These are phyloP conservation scores for Drosophila bocqueti DNA, from an alignment of 1,140 invertebrate genomes.

Conservation along the genomic window DNA sequence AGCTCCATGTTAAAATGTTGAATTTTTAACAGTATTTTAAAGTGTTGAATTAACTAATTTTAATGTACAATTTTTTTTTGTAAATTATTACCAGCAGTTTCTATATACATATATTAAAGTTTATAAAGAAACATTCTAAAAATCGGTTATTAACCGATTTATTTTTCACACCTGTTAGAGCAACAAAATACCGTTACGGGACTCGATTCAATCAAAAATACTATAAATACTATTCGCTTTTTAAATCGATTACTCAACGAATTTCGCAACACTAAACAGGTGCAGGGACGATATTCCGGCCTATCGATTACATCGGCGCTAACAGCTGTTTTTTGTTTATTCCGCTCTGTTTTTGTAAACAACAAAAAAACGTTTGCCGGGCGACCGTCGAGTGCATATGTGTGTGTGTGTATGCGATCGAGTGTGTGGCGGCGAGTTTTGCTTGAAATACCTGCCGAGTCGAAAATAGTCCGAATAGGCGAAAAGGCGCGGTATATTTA, in stretches of 20 bases:
- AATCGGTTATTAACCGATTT: not conserved
- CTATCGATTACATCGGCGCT: slow-evolving; percentile 2
- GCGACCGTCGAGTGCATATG: slow-evolving; percentile 10
- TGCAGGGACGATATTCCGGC: not conserved
- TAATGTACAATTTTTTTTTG: not conserved
- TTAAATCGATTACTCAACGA: not conserved
- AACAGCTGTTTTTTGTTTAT: slow-evolving; percentile 27
- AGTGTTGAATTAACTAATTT: no score
- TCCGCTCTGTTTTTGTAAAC: slow-evolving; percentile 32
- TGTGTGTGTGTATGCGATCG: slow-evolving; percentile 18
- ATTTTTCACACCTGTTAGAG: not conserved
- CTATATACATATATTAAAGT: not conserved
- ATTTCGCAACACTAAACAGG: slow-evolving; percentile 1
- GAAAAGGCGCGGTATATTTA: slow-evolving; percentile 15
- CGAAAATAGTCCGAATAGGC: slow-evolving; percentile 31
- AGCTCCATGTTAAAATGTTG: no score
- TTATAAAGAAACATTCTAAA: not conserved
- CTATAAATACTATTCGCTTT: not conserved
- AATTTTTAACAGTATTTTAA: no score
- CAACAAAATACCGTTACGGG: not conserved
- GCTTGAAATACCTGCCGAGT: slow-evolving; percentile 33
- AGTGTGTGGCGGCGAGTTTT: slow-evolving; percentile 19
- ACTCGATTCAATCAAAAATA: not conserved
- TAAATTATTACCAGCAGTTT: not conserved
- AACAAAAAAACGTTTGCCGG: slow-evolving; percentile 55